phyloP scores from a whole-genome alignment of 2,113 vertebrate species.

The Corapipo altera region DNA sequence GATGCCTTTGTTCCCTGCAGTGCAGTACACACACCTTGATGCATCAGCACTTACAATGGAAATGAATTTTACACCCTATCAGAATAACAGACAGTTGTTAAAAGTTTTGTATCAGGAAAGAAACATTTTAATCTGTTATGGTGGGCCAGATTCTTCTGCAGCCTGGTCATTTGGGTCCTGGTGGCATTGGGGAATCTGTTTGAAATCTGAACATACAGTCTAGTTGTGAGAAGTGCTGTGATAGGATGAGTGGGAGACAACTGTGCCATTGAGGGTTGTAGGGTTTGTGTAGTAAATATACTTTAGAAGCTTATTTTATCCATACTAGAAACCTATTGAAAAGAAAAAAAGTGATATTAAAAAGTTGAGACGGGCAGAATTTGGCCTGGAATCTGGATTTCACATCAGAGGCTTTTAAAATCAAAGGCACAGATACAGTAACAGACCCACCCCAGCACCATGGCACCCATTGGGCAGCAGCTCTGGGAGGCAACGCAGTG shows the following conservation, averaged over 20 bases:
- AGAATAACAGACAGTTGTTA: not conserved
- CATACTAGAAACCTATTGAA: not conserved
- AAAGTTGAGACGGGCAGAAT: not conserved
- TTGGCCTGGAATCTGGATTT: not conserved
- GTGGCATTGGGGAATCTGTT: not conserved
- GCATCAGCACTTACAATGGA: not conserved
- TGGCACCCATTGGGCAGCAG: not conserved
- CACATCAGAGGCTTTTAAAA: not conserved
- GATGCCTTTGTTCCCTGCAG: not conserved
- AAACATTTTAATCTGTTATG: fast-evolving
- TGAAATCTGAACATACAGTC: not conserved
- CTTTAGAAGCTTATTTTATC: not conserved
- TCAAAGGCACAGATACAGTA: not conserved
- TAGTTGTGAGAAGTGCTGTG: not conserved
- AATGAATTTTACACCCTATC: not conserved
- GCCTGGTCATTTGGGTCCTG: not conserved
- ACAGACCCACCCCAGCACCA: fast-evolving
- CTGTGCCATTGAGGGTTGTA: not conserved
- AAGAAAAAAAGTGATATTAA: not conserved
- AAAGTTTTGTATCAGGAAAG: not conserved
- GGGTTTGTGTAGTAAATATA: not conserved
- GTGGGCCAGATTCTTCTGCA: not conserved
- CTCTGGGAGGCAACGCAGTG: fast-evolving
- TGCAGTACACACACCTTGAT: fast-evolving
- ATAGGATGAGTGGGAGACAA: not conserved